Evolutionary conservation across 1,140 invertebrate species (phyloP), one percentile per base, ranked within the genome.

Genomic region (Delia radicum): DNA sequence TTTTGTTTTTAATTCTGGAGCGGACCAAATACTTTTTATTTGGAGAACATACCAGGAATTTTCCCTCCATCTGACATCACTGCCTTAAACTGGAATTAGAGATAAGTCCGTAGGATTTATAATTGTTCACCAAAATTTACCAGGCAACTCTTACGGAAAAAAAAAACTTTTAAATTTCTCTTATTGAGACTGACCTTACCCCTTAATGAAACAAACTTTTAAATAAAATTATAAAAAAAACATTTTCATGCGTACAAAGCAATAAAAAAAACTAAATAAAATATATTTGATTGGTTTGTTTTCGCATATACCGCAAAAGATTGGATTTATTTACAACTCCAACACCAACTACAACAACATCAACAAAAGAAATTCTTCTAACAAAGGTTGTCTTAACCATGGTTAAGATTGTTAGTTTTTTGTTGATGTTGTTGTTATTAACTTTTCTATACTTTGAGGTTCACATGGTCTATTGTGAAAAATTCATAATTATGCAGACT

Each of bases 401-500:
- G 0, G 12, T 42, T 42, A 55, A 21, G 4, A 55, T n/a, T n/a
- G n/a, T n/a, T n/a, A n/a, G n/a, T n/a, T n/a, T n/a, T n/a, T n/a
- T 10, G 48, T 7, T 48, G 12, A 18, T 21, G 48, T 21, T 55
- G 48, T 24, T 55, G 48, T 7, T 21, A 55, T 7, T 2, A 21
- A 55, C n/a, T 3, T 37, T 10, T 37, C 4, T 33, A 33, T 37
- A 13, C 37, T 10, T 33, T 42, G 37, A 55, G 24, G 48, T 55
- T 55, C 48, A 55, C 48, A 55, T 55, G 48, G 65, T 31, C 18
- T 18, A 31, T 33, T 69, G 29, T 69, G 65, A 69, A 69, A 69
- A 69, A 4, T 69, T 21, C 37, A 69, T 69, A 69, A 69, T 69
- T 69, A 69, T 69, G 29, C 31, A 21, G 65, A 69, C 18, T 12